These are phyloP conservation scores for Esox masquinongy DNA, from an alignment of 2,797 vertebrate genomes.

Conservation along the genomic window DNA sequence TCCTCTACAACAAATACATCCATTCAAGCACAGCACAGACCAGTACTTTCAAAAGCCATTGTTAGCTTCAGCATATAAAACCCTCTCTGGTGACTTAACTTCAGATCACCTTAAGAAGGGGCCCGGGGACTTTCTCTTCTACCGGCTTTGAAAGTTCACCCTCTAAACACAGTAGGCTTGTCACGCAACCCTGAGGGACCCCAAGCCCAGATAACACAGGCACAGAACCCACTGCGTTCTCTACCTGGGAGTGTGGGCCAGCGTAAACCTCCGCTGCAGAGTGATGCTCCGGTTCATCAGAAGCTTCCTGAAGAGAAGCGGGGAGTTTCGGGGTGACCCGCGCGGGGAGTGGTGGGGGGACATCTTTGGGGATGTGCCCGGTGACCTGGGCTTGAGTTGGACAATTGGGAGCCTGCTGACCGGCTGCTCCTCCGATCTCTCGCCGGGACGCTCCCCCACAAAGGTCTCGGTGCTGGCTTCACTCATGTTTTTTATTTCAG, in stretches of 20 bases:
- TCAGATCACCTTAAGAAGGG: neutral
- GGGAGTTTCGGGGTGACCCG: slow-evolving; percentile 81
- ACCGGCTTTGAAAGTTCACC: neutral
- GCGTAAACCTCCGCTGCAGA: slow-evolving; percentile 82
- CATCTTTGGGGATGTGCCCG: slow-evolving; percentile 65
- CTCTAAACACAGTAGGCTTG: neutral
- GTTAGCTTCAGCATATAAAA: neutral
- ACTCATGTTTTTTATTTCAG: slow-evolving; percentile 27
- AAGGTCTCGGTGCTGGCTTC: slow-evolving; percentile 59
- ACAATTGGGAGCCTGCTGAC: slow-evolving; percentile 52
- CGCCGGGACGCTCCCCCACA: slow-evolving; percentile 60
- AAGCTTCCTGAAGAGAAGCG: slow-evolving; percentile 84
- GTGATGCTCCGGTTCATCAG: slow-evolving; percentile 85
- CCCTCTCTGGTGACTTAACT: slow-evolving; percentile 7
- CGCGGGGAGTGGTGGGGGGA: slow-evolving; percentile 61
- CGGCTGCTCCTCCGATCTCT: slow-evolving; percentile 23
- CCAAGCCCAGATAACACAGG: neutral
- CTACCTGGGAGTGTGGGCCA: slow-evolving; percentile 81
- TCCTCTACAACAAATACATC: slow-evolving; percentile 24
- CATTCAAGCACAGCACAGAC: slow-evolving; percentile 33
- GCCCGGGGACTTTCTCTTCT: neutral
- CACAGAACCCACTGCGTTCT: slow-evolving; percentile 10
- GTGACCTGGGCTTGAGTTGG: slow-evolving; percentile 69
- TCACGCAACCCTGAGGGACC: neutral
- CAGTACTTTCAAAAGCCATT: slow-evolving; percentile 32